Conservation (phyloP, 2,888 invertebrate genomes). For the Colostygia pectinataria region DNA sequence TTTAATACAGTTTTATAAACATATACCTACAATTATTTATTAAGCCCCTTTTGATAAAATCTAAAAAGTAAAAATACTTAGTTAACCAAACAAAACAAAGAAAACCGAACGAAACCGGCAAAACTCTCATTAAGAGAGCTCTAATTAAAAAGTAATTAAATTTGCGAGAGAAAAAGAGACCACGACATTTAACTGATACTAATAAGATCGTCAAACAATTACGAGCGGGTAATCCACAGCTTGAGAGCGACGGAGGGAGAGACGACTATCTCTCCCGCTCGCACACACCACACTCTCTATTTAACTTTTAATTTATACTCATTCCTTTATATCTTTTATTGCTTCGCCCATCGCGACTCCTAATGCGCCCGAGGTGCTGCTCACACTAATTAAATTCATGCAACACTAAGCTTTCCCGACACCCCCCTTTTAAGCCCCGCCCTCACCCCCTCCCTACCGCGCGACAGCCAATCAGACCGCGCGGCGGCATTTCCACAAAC, state of each 20-base stretch:
- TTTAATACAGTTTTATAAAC: no score
- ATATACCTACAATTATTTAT: no score
- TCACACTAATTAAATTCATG: slow-evolving; percentile 83
- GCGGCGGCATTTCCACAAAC: slow-evolving; percentile 46
- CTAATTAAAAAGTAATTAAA: slow-evolving; percentile 83
- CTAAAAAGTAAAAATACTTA: slow-evolving; percentile 42
- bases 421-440: slow-evolving; percentile 48
- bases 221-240: slow-evolving; percentile 65
- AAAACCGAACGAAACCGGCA: slow-evolving; percentile 57
- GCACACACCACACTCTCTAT: slow-evolving; percentile 68
- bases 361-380: slow-evolving; percentile 82
- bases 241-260: slow-evolving; percentile 41
- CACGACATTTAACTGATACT: slow-evolving; percentile 82
- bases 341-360: slow-evolving; percentile 83
- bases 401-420: slow-evolving; percentile 75
- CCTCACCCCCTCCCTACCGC: slow-evolving; percentile 37
- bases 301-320: slow-evolving; percentile 84
- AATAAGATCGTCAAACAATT: slow-evolving; percentile 84
- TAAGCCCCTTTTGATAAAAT: no score
- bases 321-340: slow-evolving; percentile 84
- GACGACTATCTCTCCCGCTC: slow-evolving; percentile 47
- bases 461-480: slow-evolving; percentile 50
- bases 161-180: slow-evolving; percentile 79
- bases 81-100: slow-evolving; percentile 47
- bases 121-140: slow-evolving; percentile 72